A percentile compares a stretch with the other conserved stretches of the same genome.
phyloP scores from a whole-genome alignment of 2,888 invertebrate species.

The Papilio protenor region DNA sequence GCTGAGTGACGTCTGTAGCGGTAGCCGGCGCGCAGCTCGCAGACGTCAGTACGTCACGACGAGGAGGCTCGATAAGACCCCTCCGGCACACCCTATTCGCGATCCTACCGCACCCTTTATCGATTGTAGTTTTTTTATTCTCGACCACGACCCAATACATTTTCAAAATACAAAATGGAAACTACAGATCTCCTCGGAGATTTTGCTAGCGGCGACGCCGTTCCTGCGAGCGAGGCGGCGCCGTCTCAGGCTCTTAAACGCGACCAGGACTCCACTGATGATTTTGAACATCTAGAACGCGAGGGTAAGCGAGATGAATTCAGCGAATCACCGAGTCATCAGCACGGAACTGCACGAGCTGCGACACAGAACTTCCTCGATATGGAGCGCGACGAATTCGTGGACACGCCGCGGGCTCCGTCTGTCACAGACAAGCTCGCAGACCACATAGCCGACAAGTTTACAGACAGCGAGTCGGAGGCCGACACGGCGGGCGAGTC shows the following conservation, averaged over 20 bases:
- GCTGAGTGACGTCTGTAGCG: constrained; percentile 77
- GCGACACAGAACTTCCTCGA: constrained; percentile 78
- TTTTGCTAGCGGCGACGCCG: constrained; percentile 69
- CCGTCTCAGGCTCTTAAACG: constrained; percentile 72
- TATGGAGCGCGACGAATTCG: constrained; percentile 78
- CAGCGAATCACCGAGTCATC: constrained; percentile 65
- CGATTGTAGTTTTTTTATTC: constrained; percentile 58
- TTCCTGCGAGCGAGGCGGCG: constrained; percentile 49
- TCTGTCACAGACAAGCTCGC: constrained; percentile 67
- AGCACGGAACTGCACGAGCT: constrained; percentile 56
- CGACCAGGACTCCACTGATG: constrained; percentile 89
- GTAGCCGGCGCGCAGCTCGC: constrained; percentile 58
- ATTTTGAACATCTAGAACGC: constrained; percentile 89
- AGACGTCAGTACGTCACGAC: constrained; percentile 71
- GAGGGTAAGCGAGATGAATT: constrained; percentile 75
- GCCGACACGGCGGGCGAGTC: constrained; percentile 79
- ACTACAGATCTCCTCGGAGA: constrained; percentile 70
- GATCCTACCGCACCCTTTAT: constrained; percentile 64
- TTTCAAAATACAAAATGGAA: constrained; percentile 63
- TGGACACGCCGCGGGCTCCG: constrained; percentile 67
- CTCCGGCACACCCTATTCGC: constrained; percentile 59
- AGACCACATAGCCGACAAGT: constrained; percentile 81
- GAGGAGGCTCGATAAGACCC: constrained; percentile 74
- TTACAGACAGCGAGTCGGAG: constrained; percentile 85
- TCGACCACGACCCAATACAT: constrained; percentile 49